phyloP scores from a whole-genome alignment of 35 echinoderm and acorn worm genomes.

The Holothuria glaberrima region DNA sequence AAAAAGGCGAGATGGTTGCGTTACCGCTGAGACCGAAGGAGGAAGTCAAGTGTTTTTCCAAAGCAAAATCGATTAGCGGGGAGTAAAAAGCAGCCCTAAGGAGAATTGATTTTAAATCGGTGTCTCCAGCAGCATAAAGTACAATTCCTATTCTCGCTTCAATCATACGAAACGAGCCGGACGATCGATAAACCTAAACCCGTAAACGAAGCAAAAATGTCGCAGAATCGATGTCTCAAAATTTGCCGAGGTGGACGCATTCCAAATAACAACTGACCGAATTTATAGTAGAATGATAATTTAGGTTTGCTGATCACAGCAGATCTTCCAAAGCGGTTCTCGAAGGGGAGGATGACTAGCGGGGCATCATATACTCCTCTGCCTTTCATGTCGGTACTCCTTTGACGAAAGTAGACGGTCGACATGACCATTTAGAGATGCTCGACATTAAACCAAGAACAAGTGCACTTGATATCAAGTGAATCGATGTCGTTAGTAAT shows the following conservation, averaged over 20 bases:
- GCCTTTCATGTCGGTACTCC: too few relatives aligned
- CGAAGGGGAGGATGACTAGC: too few relatives aligned
- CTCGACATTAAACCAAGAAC: too few relatives aligned
- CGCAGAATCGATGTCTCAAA: conserved; percentile 49
- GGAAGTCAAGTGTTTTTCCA: conserved; percentile 54
- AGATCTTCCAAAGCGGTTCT: too few relatives aligned
- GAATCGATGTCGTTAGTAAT: too few relatives aligned
- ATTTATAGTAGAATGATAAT: background rate
- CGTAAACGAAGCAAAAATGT: conserved; percentile 45
- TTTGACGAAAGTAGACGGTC: too few relatives aligned
- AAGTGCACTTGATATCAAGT: too few relatives aligned
- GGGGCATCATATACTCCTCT: too few relatives aligned
- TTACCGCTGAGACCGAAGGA: conserved; percentile 32
- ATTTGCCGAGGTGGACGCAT: conserved; percentile 28
- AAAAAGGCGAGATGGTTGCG: background rate
- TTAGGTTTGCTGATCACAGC: too few relatives aligned
- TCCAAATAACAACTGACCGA: conserved; percentile 42
- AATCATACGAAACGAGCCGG: conserved; percentile 37
- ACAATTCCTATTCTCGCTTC: conserved; percentile 22
- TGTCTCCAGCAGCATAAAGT: conserved; percentile 52
- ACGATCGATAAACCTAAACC: conserved; percentile 43
- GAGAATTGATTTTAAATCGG: conserved; percentile 57
- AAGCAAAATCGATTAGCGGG: conserved; percentile 44
- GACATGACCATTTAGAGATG: too few relatives aligned
- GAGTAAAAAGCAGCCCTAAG: conserved; percentile 52